Evolutionary conservation across 2,113 vertebrate genomes (phyloP).

Genomic region (Hemibagrus wyckioides): DNA sequence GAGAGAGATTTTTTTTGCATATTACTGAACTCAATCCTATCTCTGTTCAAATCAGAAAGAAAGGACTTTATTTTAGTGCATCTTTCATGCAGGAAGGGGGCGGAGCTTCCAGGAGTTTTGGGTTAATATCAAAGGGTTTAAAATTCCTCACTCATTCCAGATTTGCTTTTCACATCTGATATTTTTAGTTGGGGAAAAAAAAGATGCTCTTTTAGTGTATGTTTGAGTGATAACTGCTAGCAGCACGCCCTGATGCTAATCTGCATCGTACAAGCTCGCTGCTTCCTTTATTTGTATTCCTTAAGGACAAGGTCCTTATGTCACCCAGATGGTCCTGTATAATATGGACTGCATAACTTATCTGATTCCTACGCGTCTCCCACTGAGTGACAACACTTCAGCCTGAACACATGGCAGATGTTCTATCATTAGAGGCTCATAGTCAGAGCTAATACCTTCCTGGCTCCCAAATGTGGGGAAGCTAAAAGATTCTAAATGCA

Average conservation of each 20-base stretch:
- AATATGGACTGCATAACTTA: conserved; percentile 22
- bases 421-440: conserved; percentile 7
- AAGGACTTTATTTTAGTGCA: neutral
- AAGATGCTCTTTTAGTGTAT: neutral
- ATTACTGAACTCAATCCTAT: neutral
- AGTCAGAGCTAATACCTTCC: neutral
- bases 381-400: conserved; percentile 31
- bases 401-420: conserved; percentile 34
- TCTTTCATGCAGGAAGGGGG: neutral
- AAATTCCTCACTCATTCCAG: neutral
- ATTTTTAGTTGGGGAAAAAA: no score
- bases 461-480: conserved; percentile 3
- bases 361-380: conserved; percentile 29
- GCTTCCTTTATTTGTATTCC: conserved; percentile 40
- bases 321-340: conserved; percentile 44
- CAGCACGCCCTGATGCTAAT: neutral
- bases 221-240: neutral
- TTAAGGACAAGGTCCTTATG: conserved; percentile 32
- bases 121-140: neutral
- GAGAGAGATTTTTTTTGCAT: neutral
- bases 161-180: neutral
- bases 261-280: neutral
- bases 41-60: neutral
- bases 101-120: neutral
- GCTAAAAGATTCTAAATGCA: neutral